These are phyloP conservation scores for Psilopogon haemacephalus DNA, from an alignment of 2,113 vertebrate species.

Conservation along the genomic window DNA sequence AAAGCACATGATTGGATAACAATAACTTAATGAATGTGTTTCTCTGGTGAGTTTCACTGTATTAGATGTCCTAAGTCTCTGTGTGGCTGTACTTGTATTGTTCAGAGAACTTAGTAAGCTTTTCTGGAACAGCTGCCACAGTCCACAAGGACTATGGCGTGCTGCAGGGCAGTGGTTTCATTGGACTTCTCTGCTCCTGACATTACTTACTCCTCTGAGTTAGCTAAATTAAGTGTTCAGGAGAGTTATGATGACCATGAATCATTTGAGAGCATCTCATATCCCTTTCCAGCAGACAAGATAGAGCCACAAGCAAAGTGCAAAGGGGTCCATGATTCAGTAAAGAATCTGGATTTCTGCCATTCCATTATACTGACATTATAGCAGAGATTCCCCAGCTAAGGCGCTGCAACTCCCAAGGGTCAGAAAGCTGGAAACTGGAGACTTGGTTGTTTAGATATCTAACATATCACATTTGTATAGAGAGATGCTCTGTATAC, in stretches of 20 bases:
- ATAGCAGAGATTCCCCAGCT: not conserved
- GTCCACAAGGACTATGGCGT: not conserved
- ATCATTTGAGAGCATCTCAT: not conserved
- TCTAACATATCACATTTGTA: not conserved
- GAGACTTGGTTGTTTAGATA: not conserved
- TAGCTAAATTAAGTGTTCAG: not conserved
- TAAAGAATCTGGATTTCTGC: not conserved
- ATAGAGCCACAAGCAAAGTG: not conserved
- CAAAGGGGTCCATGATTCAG: not conserved
- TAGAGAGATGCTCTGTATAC: not conserved
- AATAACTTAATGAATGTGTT: not conserved
- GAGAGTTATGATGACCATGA: not conserved
- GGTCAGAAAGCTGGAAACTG: not conserved
- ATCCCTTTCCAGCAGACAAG: not conserved
- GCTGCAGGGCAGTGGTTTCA: not conserved
- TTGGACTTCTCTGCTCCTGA: not conserved
- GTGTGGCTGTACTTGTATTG: not conserved
- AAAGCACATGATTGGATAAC: not conserved
- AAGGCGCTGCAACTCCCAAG: not conserved
- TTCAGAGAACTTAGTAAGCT: not conserved
- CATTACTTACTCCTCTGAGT: not conserved
- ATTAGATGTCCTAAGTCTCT: not conserved
- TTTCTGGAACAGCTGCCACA: not conserved
- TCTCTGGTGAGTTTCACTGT: not conserved
- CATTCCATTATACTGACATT: not conserved